These are phyloP conservation scores for Epinotia nisella DNA, from an alignment of 2,888 invertebrate genomes.

Conservation along the genomic window DNA sequence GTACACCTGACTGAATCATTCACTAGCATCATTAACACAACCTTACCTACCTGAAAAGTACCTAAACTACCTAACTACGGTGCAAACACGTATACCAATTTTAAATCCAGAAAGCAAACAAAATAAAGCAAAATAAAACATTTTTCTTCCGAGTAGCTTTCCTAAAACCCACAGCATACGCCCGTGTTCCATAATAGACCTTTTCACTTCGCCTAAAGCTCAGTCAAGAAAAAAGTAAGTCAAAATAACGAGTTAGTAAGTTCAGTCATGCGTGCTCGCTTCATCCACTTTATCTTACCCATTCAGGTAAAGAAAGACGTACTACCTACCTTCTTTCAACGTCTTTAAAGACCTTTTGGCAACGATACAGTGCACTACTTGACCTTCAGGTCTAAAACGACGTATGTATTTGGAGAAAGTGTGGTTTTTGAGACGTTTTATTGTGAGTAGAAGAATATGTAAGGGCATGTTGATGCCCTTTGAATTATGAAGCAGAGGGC, in stretches of 20 bases:
- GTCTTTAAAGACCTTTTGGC: not conserved
- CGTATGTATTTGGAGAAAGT: not conserved
- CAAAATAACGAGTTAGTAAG: conserved; percentile 25
- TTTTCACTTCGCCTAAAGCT: conserved; percentile 23
- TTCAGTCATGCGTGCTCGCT: conserved; percentile 5
- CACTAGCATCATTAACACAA: no score
- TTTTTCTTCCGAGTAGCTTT: not conserved
- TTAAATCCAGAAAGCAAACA: not conserved
- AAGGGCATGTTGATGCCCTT: not conserved
- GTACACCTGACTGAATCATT: no score
- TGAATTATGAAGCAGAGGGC: conserved; percentile 22
- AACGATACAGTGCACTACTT: not conserved
- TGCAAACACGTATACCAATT: no score
- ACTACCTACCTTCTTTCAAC: not conserved
- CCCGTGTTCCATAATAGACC: conserved; percentile 23
- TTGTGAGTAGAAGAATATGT: not conserved
- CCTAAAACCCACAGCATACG: not conserved
- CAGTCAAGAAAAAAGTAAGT: conserved; percentile 28
- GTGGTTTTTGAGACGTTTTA: not conserved
- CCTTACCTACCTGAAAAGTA: no score
- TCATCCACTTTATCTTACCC: conserved; percentile 13
- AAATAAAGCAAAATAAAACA: not conserved
- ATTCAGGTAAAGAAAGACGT: not conserved
- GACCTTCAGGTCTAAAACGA: not conserved
- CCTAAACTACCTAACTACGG: no score